Evolutionary conservation across 2,113 vertebrate genomes (phyloP).

Genomic region (Trogon surrucura): DNA sequence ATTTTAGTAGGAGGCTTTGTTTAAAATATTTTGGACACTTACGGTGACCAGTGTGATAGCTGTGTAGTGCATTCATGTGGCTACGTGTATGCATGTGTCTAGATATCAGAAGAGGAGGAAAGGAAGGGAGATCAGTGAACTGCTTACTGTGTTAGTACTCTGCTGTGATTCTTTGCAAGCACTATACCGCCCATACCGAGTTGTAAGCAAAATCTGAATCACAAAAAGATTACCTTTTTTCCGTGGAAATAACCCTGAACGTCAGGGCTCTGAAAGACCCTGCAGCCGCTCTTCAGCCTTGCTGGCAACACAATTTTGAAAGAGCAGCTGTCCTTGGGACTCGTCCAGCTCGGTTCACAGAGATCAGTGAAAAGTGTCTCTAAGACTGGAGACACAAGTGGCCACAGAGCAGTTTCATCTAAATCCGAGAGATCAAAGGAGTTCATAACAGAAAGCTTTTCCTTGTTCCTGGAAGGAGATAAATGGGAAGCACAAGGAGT

Average conservation of each 20-base stretch:
- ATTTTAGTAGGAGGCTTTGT: not conserved
- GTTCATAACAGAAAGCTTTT: constrained; percentile 3
- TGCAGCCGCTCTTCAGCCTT: not conserved
- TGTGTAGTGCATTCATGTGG: not conserved
- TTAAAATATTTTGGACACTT: not conserved
- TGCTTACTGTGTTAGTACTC: not conserved
- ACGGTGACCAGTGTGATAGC: not conserved
- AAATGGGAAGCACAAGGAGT: not conserved
- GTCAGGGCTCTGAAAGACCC: not conserved
- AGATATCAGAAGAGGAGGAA: not conserved
- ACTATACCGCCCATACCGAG: not conserved
- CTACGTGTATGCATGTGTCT: not conserved
- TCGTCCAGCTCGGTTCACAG: not conserved
- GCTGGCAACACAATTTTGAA: not conserved
- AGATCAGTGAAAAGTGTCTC: not conserved
- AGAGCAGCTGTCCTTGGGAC: constrained; percentile 5
- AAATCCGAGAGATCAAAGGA: constrained; percentile 2
- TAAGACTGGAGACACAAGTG: not conserved
- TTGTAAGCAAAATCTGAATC: not conserved
- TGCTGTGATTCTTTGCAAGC: not conserved
- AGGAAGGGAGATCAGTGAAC: not conserved
- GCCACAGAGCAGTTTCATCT: not conserved
- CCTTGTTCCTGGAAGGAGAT: constrained; percentile 42
- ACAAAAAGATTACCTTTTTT: not conserved
- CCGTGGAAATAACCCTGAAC: not conserved